A percentile compares a stretch with the other conserved stretches of the same genome.
These are phyloP conservation scores for Anisognathus igniventris DNA, from an alignment of 2,797 vertebrate species.

Conservation along the genomic window DNA sequence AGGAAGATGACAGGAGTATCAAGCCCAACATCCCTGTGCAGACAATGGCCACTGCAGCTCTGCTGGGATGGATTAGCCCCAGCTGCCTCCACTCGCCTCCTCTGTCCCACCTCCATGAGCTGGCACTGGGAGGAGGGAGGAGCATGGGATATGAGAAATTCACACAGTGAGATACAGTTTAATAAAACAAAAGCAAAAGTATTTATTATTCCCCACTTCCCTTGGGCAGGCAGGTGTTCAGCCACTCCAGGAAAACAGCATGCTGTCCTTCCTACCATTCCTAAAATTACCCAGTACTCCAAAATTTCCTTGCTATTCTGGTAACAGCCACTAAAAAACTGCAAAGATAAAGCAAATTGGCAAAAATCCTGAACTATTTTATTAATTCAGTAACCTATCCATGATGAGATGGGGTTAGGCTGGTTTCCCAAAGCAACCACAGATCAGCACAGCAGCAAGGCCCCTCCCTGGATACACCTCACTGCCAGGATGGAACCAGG, in stretches of 20 bases:
- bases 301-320: accelerated
- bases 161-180: neutral
- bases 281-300: neutral
- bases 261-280: neutral
- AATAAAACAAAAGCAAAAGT: neutral
- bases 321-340: neutral
- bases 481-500: neutral
- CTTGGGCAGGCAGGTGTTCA: neutral
- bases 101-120: neutral
- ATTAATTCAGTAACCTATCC: neutral
- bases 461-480: neutral
- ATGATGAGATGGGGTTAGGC: accelerated
- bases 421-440: neutral
- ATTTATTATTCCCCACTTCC: neutral
- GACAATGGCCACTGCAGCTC: too few species aligned
- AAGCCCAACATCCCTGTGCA: accelerated
- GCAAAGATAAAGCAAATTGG: neutral
- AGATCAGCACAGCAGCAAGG: neutral
- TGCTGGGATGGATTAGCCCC: neutral
- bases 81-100: neutral
- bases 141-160: neutral
- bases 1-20: accelerated
- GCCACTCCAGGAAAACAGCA: neutral
- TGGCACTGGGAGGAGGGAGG: neutral
- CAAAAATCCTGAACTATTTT: neutral